Conservation (phyloP, 2,113 vertebrate genomes). For the Stigmatopora argus region DNA sequence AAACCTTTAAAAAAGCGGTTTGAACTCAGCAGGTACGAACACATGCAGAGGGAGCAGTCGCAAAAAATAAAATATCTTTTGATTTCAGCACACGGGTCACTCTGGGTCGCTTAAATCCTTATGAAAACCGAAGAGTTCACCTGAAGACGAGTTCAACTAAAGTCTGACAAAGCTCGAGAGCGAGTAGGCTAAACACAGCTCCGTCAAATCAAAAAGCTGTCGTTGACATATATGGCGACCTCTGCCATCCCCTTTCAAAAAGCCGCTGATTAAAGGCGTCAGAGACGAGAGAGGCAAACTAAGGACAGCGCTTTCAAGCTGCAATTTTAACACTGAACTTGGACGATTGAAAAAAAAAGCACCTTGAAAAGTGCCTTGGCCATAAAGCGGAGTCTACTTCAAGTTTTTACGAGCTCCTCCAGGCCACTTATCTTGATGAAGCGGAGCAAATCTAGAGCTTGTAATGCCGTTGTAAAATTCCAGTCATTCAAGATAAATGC, state of each 20-base stretch:
- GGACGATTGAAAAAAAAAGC: constrained; percentile 4
- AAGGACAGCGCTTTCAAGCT: constrained; percentile 44
- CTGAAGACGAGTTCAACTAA: not conserved
- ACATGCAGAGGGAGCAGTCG: not conserved
- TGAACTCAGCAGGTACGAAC: not conserved
- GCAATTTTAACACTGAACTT: not conserved
- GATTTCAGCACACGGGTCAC: not conserved
- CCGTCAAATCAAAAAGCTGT: constrained; percentile 1
- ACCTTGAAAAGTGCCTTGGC: constrained; percentile 3
- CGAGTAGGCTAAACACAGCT: constrained; percentile 31
- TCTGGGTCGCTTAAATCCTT: not conserved
- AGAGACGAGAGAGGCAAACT: constrained; percentile 22
- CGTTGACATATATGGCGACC: constrained; percentile 37
- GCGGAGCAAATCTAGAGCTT: not conserved
- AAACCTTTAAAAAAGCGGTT: not conserved
- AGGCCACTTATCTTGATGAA: constrained; percentile 1
- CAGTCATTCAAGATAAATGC: not conserved
- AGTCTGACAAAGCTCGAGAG: constrained; percentile 32
- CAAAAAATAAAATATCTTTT: no score
- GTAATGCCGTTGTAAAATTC: not conserved
- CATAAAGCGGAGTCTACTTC: constrained; percentile 6
- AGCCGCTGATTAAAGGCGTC: constrained; percentile 39
- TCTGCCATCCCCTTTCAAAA: constrained; percentile 36
- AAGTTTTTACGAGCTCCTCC: constrained; percentile 3
- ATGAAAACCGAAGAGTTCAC: not conserved